A percentile compares a stretch with the other conserved stretches of the same genome.
Evolutionary conservation across 2,888 invertebrate species (phyloP).

Genomic region (Cheilosia vernalis): DNA sequence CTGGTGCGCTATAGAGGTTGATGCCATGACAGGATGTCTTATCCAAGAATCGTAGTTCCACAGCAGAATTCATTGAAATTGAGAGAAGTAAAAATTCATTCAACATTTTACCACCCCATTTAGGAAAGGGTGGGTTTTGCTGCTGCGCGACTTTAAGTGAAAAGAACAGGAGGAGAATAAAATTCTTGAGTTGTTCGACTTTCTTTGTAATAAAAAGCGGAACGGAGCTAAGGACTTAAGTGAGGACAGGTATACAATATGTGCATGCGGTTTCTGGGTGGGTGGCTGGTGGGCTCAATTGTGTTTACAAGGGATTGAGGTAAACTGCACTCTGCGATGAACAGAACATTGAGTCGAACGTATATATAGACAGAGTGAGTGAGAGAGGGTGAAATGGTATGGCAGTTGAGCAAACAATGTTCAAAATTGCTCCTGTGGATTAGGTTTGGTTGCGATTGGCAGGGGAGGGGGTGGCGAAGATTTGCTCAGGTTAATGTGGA

Average conservation of each 20-base stretch:
- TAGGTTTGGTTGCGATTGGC: conserved; percentile 33
- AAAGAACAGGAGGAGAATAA: conserved; percentile 46
- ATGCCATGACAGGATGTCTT: conserved; percentile 74
- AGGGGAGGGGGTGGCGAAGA: conserved; percentile 3
- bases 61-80: conserved; percentile 67
- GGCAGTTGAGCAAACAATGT: conserved; percentile 71
- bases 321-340: conserved; percentile 71
- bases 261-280: conserved; percentile 34
- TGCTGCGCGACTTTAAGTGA: conserved; percentile 15
- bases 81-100: conserved; percentile 66
- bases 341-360: conserved; percentile 62
- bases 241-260: conserved; percentile 69
- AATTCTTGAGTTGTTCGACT: conserved; percentile 74
- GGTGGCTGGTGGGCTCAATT: conserved; percentile 55
- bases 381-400: conserved; percentile 14
- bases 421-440: conserved; percentile 67
- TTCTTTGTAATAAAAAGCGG: conserved; percentile 65
- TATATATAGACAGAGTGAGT: background rate
- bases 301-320: conserved; percentile 74
- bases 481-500: conserved; percentile 74
- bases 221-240: conserved; percentile 67
- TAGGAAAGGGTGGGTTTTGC: no score
- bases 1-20: conserved; percentile 53
- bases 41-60: conserved; percentile 62
- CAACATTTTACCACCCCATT: background rate